Evolutionary conservation across 2,113 vertebrate species (phyloP).

Genomic region (Tachysurus fulvidraco): DNA sequence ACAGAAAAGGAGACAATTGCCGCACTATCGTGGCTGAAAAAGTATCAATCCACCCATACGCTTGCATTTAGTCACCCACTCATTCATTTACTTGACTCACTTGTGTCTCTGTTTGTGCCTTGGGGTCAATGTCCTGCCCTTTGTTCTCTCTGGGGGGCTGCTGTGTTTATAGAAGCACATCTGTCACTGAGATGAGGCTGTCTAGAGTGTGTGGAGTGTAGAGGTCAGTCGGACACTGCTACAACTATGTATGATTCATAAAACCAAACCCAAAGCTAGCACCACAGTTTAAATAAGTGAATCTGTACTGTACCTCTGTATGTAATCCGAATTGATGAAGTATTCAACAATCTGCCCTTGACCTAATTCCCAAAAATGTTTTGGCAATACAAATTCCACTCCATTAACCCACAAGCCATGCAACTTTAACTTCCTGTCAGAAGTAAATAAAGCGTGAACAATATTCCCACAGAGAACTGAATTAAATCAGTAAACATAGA

Average conservation of each 20-base stretch:
- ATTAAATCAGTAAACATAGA: not conserved
- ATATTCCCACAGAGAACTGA: not conserved
- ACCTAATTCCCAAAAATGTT: not conserved
- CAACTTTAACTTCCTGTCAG: not conserved
- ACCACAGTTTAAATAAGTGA: not conserved
- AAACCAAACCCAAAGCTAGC: not conserved
- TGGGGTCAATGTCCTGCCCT: constrained; percentile 13
- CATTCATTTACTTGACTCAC: constrained; percentile 24
- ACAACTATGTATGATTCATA: not conserved
- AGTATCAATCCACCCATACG: constrained; percentile 3
- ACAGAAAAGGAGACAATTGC: not conserved
- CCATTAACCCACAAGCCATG: not conserved
- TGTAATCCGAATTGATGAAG: not conserved
- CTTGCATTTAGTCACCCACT: constrained; percentile 10
- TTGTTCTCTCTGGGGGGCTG: constrained; percentile 35
- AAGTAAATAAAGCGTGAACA: not conserved
- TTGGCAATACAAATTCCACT: not conserved
- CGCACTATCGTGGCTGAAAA: not conserved
- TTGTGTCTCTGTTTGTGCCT: not conserved
- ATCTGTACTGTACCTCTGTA: not conserved
- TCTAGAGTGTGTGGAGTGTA: constrained; percentile 24
- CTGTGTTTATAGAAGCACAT: constrained; percentile 36
- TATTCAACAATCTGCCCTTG: not conserved
- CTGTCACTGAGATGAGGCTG: constrained; percentile 41
- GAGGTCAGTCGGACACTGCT: constrained; percentile 5